Evolutionary conservation across 1,140 invertebrate species (phyloP), one percentile per base, ranked within the genome.

Genomic region (Ceratina calcarata): DNA sequence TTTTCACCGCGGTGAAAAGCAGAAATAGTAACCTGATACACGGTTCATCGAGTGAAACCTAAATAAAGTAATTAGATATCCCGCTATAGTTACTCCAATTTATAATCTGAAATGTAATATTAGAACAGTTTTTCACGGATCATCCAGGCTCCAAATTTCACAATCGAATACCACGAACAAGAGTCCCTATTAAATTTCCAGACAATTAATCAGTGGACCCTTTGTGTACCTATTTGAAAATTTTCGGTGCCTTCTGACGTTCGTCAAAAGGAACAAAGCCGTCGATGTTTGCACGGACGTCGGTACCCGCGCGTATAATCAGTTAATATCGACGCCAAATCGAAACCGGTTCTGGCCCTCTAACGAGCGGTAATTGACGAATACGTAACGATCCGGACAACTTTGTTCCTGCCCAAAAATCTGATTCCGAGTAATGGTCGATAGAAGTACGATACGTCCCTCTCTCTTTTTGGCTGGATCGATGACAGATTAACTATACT

Each of bases 331-430:
- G 68, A 71, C 16, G 32, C 32, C 22, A 61, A n/a, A 32, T 66
- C 62, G 61, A 57, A 53, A 12, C 1, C 22, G 8, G 37, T 24
- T 16, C 13, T 27, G 22, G 24, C 6, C 37, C 66, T 72, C 27
- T 71, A 78, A 72, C 76, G 76, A 78, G 60, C 60, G 49, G 20
- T 60, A 49, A 78, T 78, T 64, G 68, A 78, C 76, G 76, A 78
- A 64, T 68, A 27, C 68, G 68, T 72, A 65, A 72, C 76, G 60
- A 78, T 72, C 68, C 68, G 68, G 37, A 78, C 60, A 49, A 78
- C 60, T 72, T 78, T 72, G 68, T 49, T 10, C 68, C 27, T 16
- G 45, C 49, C 6, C 53, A 49, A 65, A 78, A 72, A 78, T 78
- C 51, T 16, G 68, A 72, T 78, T 78, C 1, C 60, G 60, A 55